Percentiles rank a stretch among this genome's conserved stretches.
phyloP scores from a whole-genome alignment of 2,888 invertebrate species.

The Phaonia tiefii region DNA sequence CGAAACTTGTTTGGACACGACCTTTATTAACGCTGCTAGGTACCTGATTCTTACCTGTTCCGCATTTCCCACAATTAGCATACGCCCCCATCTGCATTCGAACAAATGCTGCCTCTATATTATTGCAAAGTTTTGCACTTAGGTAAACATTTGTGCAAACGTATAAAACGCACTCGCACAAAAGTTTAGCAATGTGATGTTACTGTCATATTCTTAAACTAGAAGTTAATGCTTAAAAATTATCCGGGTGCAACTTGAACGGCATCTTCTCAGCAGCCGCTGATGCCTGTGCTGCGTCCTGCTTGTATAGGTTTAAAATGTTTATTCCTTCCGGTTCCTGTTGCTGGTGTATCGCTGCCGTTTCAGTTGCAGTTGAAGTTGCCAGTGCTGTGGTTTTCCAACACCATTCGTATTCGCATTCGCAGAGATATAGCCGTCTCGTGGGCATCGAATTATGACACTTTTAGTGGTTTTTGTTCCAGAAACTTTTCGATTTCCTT shows the following conservation, averaged over 20 bases:
- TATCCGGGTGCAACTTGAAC: slow-evolving; percentile 24
- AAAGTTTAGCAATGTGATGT: slow-evolving; percentile 38
- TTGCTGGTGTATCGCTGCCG: not conserved
- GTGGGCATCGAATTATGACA: slow-evolving; percentile 79
- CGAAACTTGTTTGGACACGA: too few relatives aligned
- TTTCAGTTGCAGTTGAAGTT: not conserved
- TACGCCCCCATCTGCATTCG: slow-evolving; percentile 33
- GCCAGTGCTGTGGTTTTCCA: slow-evolving; percentile 46
- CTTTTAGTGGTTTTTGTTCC: slow-evolving; percentile 73
- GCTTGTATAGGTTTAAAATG: slow-evolving; percentile 45
- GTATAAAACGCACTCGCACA: slow-evolving; percentile 27
- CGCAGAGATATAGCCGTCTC: slow-evolving; percentile 74
- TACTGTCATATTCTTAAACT: slow-evolving; percentile 39
- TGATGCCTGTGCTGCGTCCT: not conserved
- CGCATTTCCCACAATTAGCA: too few relatives aligned
- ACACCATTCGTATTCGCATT: slow-evolving; percentile 59
- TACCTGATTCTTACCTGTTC: too few relatives aligned
- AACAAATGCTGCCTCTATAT: slow-evolving; percentile 40
- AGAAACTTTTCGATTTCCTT: slow-evolving; percentile 59
- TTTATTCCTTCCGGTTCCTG: slow-evolving; percentile 52
- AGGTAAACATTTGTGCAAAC: slow-evolving; percentile 61
- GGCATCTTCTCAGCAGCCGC: slow-evolving; percentile 2
- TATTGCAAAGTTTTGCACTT: slow-evolving; percentile 62
- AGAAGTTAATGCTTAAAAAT: slow-evolving; percentile 40
- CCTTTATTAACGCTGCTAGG: too few relatives aligned